Percentiles rank a stretch among this genome's conserved stretches.
These are phyloP conservation scores for Helicorthomorpha holstii DNA, from an alignment of 1,140 invertebrate species.

Conservation along the genomic window DNA sequence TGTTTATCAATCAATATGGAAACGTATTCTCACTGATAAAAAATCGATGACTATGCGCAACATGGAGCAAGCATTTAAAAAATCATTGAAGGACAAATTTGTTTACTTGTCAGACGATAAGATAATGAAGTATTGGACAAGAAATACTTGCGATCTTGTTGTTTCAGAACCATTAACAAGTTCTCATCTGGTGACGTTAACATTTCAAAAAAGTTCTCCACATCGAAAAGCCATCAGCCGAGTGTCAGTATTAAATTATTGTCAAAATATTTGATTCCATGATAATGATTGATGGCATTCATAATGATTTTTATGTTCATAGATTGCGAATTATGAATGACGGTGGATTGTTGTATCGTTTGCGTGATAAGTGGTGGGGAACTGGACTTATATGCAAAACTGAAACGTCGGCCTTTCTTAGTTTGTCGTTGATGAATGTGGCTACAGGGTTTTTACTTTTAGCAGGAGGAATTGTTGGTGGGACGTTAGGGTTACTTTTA, in stretches of 20 bases:
- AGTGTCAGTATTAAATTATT: not conserved
- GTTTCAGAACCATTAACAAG: not conserved
- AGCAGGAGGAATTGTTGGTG: not conserved
- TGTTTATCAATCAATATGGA: not conserved
- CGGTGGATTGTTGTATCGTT: not conserved
- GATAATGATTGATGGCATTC: no score
- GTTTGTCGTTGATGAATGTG: conserved; percentile 1
- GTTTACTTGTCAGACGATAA: not conserved
- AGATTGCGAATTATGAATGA: not conserved
- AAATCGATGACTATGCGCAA: not conserved
- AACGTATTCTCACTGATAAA: not conserved
- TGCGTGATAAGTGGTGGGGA: not conserved
- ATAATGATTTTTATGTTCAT: not conserved
- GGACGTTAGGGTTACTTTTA: no score
- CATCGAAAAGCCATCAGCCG: not conserved
- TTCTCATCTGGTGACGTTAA: not conserved
- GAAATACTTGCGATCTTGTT: not conserved
- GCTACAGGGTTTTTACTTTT: conserved; percentile 1
- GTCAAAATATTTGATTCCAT: no score
- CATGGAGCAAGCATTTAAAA: not conserved
- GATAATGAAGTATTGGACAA: not conserved
- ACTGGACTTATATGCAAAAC: not conserved
- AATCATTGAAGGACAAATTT: not conserved
- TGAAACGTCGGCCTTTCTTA: not conserved
- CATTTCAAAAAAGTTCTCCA: not conserved